Evolutionary conservation across 2,797 vertebrate species (phyloP), one percentile per base, ranked within the genome.

Genomic region (Prunella strophiata): DNA sequence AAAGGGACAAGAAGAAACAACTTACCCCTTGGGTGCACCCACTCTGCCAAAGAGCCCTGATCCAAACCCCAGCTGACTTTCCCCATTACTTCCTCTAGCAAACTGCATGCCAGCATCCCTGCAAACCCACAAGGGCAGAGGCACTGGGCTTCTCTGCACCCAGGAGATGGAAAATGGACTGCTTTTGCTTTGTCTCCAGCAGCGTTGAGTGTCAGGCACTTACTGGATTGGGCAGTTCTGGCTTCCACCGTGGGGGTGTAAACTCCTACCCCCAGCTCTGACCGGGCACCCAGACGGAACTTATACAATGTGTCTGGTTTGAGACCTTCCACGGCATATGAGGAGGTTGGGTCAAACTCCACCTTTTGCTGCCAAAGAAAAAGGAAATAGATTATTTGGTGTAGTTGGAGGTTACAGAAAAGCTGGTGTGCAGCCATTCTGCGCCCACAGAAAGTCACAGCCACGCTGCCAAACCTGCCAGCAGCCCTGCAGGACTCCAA

Each of bases 211-310:
- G 48, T 85, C 71, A 88, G 95, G 96, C 76, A 99, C 99, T 99
- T 98, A 99, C 99, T 98, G 95, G 99, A 99, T 91, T 99, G 99
- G 57, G 99, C 98, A 1, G 99, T 99, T 92, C 98, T 98, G 91
- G 98, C 98, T 96, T 99, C 98, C 3, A 99, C 93, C 1, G 98
- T 98, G 51, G 98, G 98, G 38, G 99, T 99, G 94, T 98, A 99
- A 89, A 99, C 98, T 21, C 99, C 99, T 45, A 99, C 97, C 16
- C 99, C 99, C 97, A 98, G 97, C 74, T 98, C 98, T 3, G 99
- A 99, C 70, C 98, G 98, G 5, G 99, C 99, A 1, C 99, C 99
- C 96, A 99, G 97, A 21, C 98, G 98, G 96, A 99, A 99, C 91
- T 93, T 95, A 97, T 99, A 99, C 38, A 98, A 84, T 0, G 99